Evolutionary conservation across 2,797 vertebrate genomes (phyloP).

Genomic region (Pangasius djambal): DNA sequence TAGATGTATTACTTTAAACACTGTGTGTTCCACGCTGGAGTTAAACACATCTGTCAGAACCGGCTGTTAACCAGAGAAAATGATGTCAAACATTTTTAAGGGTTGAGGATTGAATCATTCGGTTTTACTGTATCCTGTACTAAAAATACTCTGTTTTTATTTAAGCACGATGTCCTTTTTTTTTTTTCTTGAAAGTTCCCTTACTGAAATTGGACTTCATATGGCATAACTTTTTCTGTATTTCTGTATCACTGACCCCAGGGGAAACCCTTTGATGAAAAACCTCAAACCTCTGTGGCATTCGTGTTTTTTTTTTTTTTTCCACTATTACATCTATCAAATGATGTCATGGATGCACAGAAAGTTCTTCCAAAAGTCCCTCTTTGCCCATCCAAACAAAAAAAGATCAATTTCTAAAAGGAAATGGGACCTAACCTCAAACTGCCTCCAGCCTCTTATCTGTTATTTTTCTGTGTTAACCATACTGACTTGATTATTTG

Average conservation of each 20-base stretch:
- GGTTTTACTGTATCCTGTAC: neutral
- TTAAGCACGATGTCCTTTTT: neutral
- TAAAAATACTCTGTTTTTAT: neutral
- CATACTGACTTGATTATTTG: constrained; percentile 10
- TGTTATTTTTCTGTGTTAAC: neutral
- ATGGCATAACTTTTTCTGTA: neutral
- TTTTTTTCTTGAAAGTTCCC: neutral
- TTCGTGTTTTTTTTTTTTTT: neutral
- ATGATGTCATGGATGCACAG: constrained; percentile 40
- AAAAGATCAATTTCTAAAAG: constrained; percentile 38
- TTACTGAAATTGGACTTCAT: neutral
- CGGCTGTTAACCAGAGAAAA: neutral
- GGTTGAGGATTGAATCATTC: neutral
- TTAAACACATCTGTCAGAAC: neutral
- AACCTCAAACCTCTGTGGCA: constrained; percentile 8
- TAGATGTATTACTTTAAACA: constrained; percentile 25
- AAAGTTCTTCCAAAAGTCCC: constrained; percentile 51
- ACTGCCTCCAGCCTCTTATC: constrained; percentile 12
- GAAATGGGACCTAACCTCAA: constrained; percentile 18
- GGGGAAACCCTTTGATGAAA: constrained; percentile 29
- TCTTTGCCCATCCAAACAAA: constrained; percentile 21
- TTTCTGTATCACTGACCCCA: neutral
- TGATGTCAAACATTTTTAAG: neutral
- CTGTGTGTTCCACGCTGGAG: neutral
- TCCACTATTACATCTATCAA: constrained; percentile 22